A percentile compares a stretch with the other conserved stretches of the same genome.
Conservation (phyloP, 2,113 vertebrate species). For the Procavia capensis region DNA sequence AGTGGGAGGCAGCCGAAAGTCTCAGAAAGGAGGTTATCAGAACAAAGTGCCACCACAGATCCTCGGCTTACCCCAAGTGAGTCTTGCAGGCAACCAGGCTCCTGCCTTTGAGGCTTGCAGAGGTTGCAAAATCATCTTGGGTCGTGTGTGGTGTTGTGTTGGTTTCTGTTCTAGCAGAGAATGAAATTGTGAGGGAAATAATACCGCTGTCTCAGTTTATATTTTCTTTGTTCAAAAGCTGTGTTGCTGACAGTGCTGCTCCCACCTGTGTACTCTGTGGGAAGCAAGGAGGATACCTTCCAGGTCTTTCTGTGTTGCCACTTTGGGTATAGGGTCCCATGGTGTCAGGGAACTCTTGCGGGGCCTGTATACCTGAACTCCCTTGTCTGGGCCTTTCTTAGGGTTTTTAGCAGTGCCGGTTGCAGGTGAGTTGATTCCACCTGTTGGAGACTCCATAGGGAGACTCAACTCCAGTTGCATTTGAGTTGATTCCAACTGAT, state of each 20-base stretch:
- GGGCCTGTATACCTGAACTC: neutral
- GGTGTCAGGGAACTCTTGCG: neutral
- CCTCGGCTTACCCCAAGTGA: slow-evolving; percentile 24
- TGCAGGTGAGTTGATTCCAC: neutral
- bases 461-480: no score
- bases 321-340: neutral
- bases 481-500: neutral
- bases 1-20: slow-evolving; percentile 56
- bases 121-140: slow-evolving; percentile 58
- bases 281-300: neutral
- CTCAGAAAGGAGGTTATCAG: slow-evolving; percentile 29
- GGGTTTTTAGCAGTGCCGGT: neutral
- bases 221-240: slow-evolving; percentile 24
- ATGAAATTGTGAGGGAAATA: slow-evolving; percentile 28
- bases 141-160: neutral
- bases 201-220: neutral
- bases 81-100: slow-evolving; percentile 34
- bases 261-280: accelerated
- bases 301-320: neutral
- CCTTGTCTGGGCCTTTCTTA: neutral
- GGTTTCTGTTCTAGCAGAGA: slow-evolving; percentile 52
- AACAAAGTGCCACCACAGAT: neutral
- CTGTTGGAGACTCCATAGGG: neutral
- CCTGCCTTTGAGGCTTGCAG: slow-evolving; percentile 52
- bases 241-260: neutral